phyloP scores from a whole-genome alignment of 2,888 invertebrate species.

The Polyommatus icarus region DNA sequence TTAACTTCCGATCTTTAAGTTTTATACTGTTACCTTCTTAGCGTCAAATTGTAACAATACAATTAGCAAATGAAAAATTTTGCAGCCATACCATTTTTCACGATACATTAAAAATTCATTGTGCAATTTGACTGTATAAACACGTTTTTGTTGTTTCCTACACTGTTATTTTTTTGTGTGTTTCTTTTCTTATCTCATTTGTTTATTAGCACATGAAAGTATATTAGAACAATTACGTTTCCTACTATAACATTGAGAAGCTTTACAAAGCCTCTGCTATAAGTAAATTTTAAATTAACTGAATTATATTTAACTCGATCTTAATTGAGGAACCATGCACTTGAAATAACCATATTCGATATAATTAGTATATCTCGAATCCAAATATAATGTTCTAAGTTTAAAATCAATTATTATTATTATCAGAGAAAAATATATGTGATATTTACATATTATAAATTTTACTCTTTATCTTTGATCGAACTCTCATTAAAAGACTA shows the following conservation, averaged over 20 bases:
- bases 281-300: constrained; percentile 41
- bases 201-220: constrained; percentile 81
- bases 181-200: constrained; percentile 54
- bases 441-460: neutral
- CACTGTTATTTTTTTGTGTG: constrained; percentile 52
- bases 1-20: constrained; percentile 47
- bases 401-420: neutral
- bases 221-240: constrained; percentile 43
- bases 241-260: constrained; percentile 22
- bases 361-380: constrained; percentile 44
- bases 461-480: neutral
- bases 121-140: constrained; percentile 59
- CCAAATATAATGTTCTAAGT: constrained; percentile 37
- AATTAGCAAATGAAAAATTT: constrained; percentile 33
- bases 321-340: constrained; percentile 71
- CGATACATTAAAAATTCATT: constrained; percentile 48
- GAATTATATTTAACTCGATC: constrained; percentile 56
- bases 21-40: constrained; percentile 21
- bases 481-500: constrained; percentile 42
- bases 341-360: constrained; percentile 36
- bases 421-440: constrained; percentile 9
- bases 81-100: constrained; percentile 9
- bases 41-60: constrained; percentile 48
- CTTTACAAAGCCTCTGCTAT: constrained; percentile 67
- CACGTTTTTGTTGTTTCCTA: constrained; percentile 53